These are phyloP conservation scores for Tholera decimalis DNA, from an alignment of 2,888 invertebrate species.

Conservation along the genomic window DNA sequence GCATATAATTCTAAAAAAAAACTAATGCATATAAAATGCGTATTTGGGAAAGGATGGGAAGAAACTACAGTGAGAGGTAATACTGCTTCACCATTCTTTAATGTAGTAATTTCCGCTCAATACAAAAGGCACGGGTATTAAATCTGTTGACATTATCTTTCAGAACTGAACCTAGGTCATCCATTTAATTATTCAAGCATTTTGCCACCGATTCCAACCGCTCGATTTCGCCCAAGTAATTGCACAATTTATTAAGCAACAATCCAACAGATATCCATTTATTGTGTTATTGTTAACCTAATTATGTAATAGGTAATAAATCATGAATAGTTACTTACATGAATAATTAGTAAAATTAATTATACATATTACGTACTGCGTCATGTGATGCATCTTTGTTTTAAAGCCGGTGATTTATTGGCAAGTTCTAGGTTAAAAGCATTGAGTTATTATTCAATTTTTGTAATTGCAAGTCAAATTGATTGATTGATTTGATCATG, in stretches of 20 bases:
- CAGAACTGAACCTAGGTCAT: slow-evolving; percentile 26
- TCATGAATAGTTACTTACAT: slow-evolving; percentile 32
- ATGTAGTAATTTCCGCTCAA: neutral
- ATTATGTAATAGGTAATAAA: slow-evolving; percentile 40
- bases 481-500: slow-evolving; percentile 41
- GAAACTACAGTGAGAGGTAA: too few relatives aligned
- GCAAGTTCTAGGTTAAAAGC: slow-evolving; percentile 47
- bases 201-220: slow-evolving; percentile 22
- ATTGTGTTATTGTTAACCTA: slow-evolving; percentile 46
- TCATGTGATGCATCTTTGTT: slow-evolving; percentile 47
- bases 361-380: slow-evolving; percentile 17
- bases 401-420: slow-evolving; percentile 43
- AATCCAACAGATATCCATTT: slow-evolving; percentile 32
- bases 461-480: slow-evolving; percentile 41
- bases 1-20: too few relatives aligned
- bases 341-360: slow-evolving; percentile 44
- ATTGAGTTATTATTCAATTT: slow-evolving; percentile 40
- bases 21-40: too few relatives aligned
- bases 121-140: neutral
- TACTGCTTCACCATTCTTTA: too few relatives aligned
- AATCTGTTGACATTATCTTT: slow-evolving; percentile 10
- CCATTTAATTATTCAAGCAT: slow-evolving; percentile 22
- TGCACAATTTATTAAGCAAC: slow-evolving; percentile 40
- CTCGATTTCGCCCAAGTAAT: slow-evolving; percentile 49
- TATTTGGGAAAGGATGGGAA: too few relatives aligned